Evolutionary conservation across 2,797 vertebrate species (phyloP), one percentile per base, ranked within the genome.

Genomic region (Danio kyathit): DNA sequence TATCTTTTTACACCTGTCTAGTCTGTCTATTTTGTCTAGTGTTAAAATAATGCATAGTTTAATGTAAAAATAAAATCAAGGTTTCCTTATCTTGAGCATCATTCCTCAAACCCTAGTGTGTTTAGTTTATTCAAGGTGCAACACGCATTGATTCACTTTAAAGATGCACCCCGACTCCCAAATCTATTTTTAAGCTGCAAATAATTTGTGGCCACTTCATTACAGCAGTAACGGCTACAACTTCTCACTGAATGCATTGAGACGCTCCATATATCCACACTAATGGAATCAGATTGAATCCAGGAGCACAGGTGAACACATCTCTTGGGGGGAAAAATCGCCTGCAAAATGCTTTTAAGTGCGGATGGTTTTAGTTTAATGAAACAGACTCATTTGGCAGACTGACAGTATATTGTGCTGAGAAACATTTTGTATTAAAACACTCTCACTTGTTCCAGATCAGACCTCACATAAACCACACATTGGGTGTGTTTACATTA

Each of bases 221-320:
- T 77, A 79, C 57, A 60, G 69, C 13, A 51, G 60, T 72, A 61
- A 56, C 69, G 51, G 74, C 82, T 81, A 84, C 76, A 82, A 82
- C 67, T 52, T 74, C 74, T 46, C 44, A 17, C 41, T 72, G 48
- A 73, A 71, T 82, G 74, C 78, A 75, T 81, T 60, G 82, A 65
- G 81, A 79, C 17, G 81, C 77, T 29, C 78, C 77, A 65, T 82
- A 81, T 75, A 84, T 82, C 80, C 73, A 61, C 74, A 14, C 72
- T 84, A 86, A 86, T 86, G 85, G 80, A 84, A 81, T 81, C 79
- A 71, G 73, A 81, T 77, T 63, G 70, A 82, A 78, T 80, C 60
- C 44, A 71, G 75, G 61, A 65, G 81, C 74, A 74, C 70, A 60
- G 78, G 82, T 57, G 81, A 79, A 83, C 29, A 80, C 48, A 5